Evolutionary conservation across 2,113 vertebrate species (phyloP).

Genomic region (Prietella phreatophila): DNA sequence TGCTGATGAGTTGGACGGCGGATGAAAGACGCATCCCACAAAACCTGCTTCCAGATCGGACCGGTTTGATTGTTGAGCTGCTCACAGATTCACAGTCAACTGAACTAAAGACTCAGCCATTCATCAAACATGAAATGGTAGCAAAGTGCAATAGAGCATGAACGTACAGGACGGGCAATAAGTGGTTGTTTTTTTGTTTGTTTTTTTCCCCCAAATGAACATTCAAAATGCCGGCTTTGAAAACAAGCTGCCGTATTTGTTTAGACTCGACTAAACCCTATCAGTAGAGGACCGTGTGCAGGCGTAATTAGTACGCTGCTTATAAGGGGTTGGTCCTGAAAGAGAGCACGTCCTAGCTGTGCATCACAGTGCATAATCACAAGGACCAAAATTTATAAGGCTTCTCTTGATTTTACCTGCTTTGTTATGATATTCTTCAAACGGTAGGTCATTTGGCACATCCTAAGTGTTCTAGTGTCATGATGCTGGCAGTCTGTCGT

Average conservation of each 20-base stretch:
- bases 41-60: background rate
- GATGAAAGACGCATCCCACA: constrained; percentile 60
- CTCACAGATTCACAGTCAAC: constrained; percentile 15
- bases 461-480: background rate
- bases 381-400: background rate
- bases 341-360: background rate
- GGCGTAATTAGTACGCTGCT: background rate
- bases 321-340: constrained; percentile 22
- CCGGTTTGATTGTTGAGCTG: background rate
- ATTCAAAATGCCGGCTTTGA: constrained; percentile 7
- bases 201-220: constrained; percentile 20
- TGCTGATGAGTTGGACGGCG: constrained; percentile 32
- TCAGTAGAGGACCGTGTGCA: background rate
- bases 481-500: background rate
- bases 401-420: background rate
- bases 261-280: background rate
- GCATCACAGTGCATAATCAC: background rate
- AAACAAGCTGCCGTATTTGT: background rate
- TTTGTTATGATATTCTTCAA: background rate
- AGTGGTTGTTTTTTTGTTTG: background rate
- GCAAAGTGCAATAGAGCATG: background rate
- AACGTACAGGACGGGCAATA: background rate
- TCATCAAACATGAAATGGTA: background rate
- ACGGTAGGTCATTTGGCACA: background rate
- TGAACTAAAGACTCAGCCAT: background rate